Evolutionary conservation across 2,888 invertebrate genomes (phyloP).

Genomic region (Spicauda simplicius): DNA sequence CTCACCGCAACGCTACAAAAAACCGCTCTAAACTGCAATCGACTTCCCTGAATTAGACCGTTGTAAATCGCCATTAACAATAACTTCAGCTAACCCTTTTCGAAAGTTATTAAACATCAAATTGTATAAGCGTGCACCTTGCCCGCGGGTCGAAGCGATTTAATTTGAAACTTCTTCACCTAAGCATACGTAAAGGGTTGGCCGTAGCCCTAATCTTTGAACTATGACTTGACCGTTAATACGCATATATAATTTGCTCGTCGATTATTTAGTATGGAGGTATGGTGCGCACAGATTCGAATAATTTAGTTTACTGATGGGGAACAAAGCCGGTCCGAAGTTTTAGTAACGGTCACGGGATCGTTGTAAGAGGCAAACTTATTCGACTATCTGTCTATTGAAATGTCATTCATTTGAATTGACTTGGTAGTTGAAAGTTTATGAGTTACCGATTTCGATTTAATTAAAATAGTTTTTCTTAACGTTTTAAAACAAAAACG

Average conservation of each 20-base stretch:
- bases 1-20: slow-evolving; percentile 52
- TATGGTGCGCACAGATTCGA: slow-evolving; percentile 75
- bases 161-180: slow-evolving; percentile 77
- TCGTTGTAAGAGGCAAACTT: slow-evolving; percentile 75
- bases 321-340: slow-evolving; percentile 79
- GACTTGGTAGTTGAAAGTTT: slow-evolving; percentile 45
- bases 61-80: slow-evolving; percentile 29
- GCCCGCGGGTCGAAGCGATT: slow-evolving; percentile 64
- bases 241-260: slow-evolving; percentile 84
- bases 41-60: slow-evolving; percentile 27
- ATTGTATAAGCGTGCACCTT: slow-evolving; percentile 70
- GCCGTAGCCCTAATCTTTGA: slow-evolving; percentile 84
- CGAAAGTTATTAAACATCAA: slow-evolving; percentile 67
- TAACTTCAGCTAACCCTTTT: neutral
- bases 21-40: slow-evolving; percentile 40
- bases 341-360: slow-evolving; percentile 80
- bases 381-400: slow-evolving; percentile 48
- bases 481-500: neutral
- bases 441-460: neutral
- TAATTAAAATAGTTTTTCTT: slow-evolving; percentile 5
- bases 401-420: slow-evolving; percentile 61
- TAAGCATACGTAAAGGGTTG: slow-evolving; percentile 73
- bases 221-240: slow-evolving; percentile 85
- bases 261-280: slow-evolving; percentile 81
- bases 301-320: slow-evolving; percentile 84